Conservation (phyloP, 2,797 vertebrate species). For the Anomalospiza imberbis region DNA sequence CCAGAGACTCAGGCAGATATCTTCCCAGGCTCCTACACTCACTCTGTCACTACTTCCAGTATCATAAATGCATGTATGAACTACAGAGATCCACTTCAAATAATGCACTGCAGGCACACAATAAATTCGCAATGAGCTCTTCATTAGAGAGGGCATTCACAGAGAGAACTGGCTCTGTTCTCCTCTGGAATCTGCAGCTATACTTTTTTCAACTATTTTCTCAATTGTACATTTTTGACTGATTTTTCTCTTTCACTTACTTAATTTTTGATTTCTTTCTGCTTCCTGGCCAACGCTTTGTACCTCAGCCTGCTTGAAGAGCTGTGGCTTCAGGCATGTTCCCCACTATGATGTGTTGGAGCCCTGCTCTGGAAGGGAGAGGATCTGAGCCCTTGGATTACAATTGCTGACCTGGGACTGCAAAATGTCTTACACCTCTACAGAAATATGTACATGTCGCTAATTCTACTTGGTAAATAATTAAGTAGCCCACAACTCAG, state of each 20-base stretch:
- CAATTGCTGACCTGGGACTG: background rate
- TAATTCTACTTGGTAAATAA: background rate
- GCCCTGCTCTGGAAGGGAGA: background rate
- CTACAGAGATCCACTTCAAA: background rate
- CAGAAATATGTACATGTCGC: background rate
- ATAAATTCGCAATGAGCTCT: background rate
- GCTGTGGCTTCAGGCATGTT: rapidly evolving
- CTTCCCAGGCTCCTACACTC: background rate
- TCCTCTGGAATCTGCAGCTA: background rate
- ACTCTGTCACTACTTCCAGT: background rate
- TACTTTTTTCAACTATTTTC: background rate
- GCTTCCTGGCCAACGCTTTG: background rate
- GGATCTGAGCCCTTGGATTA: background rate
- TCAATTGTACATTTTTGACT: background rate
- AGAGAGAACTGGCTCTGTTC: background rate
- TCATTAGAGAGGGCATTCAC: background rate
- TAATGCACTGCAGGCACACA: background rate
- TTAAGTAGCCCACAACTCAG: background rate
- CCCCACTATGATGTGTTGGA: background rate
- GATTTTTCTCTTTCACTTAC: background rate
- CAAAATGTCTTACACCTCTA: background rate
- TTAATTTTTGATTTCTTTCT: background rate
- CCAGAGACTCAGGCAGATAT: background rate
- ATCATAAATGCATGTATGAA: background rate
- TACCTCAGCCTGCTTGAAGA: background rate